Base-by-base conservation (phyloP, 2,797 vertebrate species). In the Malurus splendens region DNA sequence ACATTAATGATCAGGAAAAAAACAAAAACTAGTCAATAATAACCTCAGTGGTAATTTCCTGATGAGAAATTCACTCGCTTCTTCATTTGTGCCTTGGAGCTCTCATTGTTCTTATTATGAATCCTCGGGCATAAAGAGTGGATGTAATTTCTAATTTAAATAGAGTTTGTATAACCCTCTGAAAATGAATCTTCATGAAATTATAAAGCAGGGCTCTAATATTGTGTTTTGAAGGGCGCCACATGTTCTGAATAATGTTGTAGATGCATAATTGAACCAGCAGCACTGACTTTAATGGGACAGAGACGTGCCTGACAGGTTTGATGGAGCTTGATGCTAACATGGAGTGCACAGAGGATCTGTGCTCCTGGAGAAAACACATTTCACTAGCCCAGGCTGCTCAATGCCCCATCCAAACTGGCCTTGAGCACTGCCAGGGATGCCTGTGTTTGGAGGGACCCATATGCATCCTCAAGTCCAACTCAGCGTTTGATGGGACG, bases 11-110 rank as follows among this genome's bases (percentile, higher is more conserved):
- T 84, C 47, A 82, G 42, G 33, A 66, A 73, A 93, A 65, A 60
- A 80, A 94, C 44, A 93, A 93, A 94, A 89, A 44, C 61, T 67
- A 76, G 82, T 94, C 84, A 82, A 66, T 92, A 90, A 91, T 57
- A 88, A 78, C 83, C 64, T 93, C 70, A 25, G 79, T 27, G 65
- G 86, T 76, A 92, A 95, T 92, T 94, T 92, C 72, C 76, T 28
- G 28, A 91, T 80, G 74, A 85, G 68, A 92, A 87, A 91, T 75
- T 84, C 77, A 74, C 52, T 90, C 1, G 0, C 1, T 2, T 66
- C 83, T 39, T 87, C 62, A 67, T 93, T 91, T 92, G 82, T 78
- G 90, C 79, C 84, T 83, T 30, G 71, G 59, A 90, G 89, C 33
- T 70, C 54, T 81, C 15, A 0, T 56, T 45, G 64, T 79, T 86